phyloP scores from a whole-genome alignment of 1,140 invertebrate genomes.

The Physella acuta region DNA sequence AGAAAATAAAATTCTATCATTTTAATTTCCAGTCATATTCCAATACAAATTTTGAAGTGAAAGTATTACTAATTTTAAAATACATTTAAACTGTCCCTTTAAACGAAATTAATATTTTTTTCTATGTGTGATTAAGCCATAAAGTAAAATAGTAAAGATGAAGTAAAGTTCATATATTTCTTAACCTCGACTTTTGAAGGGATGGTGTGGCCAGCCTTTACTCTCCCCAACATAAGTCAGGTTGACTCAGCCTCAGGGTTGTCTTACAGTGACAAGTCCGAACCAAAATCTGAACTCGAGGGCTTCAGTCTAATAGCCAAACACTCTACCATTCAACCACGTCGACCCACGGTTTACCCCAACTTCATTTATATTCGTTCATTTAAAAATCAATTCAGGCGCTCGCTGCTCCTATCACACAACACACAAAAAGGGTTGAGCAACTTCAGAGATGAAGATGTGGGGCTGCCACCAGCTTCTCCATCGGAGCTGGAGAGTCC shows the following conservation, averaged over 20 bases:
- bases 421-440: constrained; percentile 47
- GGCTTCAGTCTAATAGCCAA: background rate
- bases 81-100: no score
- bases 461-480: constrained; percentile 50
- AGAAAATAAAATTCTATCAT: no score
- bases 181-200: background rate
- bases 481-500: constrained; percentile 41
- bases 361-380: background rate
- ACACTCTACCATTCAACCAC: background rate
- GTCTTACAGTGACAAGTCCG: no score
- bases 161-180: background rate
- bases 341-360: background rate
- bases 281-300: background rate
- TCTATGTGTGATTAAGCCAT: no score
- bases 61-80: no score
- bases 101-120: no score
- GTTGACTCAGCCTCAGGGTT: background rate
- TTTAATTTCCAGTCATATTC: no score
- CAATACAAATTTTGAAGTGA: no score
- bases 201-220: background rate
- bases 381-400: constrained; percentile 27
- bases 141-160: no score
- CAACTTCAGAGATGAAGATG: constrained; percentile 38
- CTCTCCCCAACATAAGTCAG: background rate
- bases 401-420: constrained; percentile 44